Evolutionary conservation across 1,140 invertebrate species (phyloP).

Genomic region (Drosophila pandora): DNA sequence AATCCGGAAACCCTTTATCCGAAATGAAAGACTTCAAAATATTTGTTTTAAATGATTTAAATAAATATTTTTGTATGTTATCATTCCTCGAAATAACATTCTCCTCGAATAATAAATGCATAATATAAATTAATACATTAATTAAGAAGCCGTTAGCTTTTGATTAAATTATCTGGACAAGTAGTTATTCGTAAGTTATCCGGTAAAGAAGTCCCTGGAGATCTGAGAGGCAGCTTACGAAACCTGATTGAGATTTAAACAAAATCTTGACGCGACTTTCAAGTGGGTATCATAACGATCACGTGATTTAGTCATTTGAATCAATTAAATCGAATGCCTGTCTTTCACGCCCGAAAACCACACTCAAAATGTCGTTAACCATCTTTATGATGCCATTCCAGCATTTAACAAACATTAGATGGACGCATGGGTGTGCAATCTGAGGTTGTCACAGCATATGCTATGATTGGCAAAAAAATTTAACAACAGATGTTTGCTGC

Average conservation of each 20-base stretch:
- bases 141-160: too few species aligned
- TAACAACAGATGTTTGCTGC: conserved; percentile 70
- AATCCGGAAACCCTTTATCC: too few species aligned
- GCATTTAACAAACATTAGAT: conserved; percentile 38
- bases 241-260: conserved; percentile 10
- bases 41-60: too few species aligned
- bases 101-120: too few species aligned
- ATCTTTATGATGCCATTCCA: conserved; percentile 15
- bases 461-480: conserved; percentile 45
- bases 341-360: conserved; percentile 23
- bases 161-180: neutral
- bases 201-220: conserved; percentile 23
- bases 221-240: conserved; percentile 4
- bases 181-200: neutral
- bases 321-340: conserved; percentile 29
- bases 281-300: conserved; percentile 10
- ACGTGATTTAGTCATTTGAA: conserved; percentile 18
- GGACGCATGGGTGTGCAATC: conserved; percentile 45
- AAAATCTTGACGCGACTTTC: conserved; percentile 14
- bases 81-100: too few species aligned
- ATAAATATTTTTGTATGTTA: too few species aligned
- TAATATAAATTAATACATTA: too few species aligned
- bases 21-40: too few species aligned
- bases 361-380: conserved; percentile 21
- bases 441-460: conserved; percentile 63